These are phyloP conservation scores for Linhomoeus sp. DNA, from an alignment of 2,888 invertebrate species.

Conservation along the genomic window DNA sequence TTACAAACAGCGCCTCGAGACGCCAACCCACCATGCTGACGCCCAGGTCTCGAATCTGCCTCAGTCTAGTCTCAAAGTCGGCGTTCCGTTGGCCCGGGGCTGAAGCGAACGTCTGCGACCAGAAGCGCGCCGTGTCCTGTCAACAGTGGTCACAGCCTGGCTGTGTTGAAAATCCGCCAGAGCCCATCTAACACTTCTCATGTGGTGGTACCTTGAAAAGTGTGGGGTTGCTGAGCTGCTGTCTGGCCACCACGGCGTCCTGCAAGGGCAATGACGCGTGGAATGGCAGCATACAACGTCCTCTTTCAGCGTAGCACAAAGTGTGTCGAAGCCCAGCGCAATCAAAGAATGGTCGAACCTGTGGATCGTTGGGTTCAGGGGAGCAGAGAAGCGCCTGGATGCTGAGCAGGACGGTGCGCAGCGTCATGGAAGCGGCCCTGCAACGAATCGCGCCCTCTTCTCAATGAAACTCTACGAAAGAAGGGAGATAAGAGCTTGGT, in stretches of 20 bases:
- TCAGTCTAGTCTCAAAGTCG: conserved; percentile 68
- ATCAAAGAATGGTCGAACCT: conserved; percentile 3
- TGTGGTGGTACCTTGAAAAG: conserved; percentile 44
- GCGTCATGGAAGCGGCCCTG: conserved; percentile 92
- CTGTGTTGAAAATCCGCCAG: too few species aligned
- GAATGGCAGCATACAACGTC: too few species aligned
- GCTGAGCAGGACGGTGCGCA: conserved; percentile 80
- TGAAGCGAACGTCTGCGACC: conserved; percentile 83
- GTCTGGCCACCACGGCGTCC: conserved; percentile 85
- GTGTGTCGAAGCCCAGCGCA: too few species aligned
- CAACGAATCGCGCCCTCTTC: background rate
- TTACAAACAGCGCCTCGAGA: background rate
- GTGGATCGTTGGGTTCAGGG: conserved; percentile 37
- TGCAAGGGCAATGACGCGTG: conserved; percentile 11
- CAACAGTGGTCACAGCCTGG: too few species aligned
- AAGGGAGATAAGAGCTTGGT: too few species aligned
- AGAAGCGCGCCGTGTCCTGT: conserved; percentile 66
- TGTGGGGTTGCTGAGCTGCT: conserved; percentile 67
- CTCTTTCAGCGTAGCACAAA: too few species aligned
- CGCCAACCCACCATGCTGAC: conserved; percentile 45
- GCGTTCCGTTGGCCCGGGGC: conserved; percentile 47
- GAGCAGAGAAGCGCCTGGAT: conserved; percentile 67
- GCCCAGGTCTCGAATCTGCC: conserved; percentile 77
- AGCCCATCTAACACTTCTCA: too few species aligned
- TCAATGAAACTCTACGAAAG: background rate